Base-by-base conservation (phyloP, 64 coral and sea anemone species). In the Cladopsammia gracilis region DNA sequence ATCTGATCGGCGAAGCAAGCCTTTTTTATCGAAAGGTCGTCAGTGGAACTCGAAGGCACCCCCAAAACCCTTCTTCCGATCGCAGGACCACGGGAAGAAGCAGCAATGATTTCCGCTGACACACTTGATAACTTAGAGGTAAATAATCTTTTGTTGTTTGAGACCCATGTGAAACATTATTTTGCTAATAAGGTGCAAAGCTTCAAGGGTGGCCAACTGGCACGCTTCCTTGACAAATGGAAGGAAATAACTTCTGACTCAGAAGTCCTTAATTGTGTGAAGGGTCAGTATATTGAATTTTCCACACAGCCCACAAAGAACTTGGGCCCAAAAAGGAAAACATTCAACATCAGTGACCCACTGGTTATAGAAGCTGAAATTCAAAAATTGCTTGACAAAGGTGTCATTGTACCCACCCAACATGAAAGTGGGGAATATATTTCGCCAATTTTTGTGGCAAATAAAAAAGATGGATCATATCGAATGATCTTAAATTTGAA, bases 401-500 rank as follows among this genome's bases (percentile, higher is more conserved):
- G 72, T 52, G 87, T 77, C 15, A 59, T 89, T 75, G 45, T 77
- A 22, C 87, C 87, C 9, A 58, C 20, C 46, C 0, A 45, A 6
- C 72, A 89, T 77, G 87, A 77, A 77, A 48, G 22, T n/a, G n/a
- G n/a, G n/a, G n/a, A n/a, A n/a, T n/a, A n/a, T n/a, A n/a, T n/a
- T n/a, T n/a, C n/a, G n/a, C n/a, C n/a, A n/a, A n/a, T n/a, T n/a
- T n/a, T n/a, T n/a, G n/a, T n/a, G n/a, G n/a, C n/a, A n/a, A n/a
- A 58, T 12, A 77, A 89, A 89, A 89, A 89, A 60, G 71, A 89
- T 42, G 56, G 87, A 62, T 75, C 67, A 16, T 58, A 15, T 6
- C 18, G 86, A 88, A 58, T 74, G 48, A 88, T 88, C 18, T 23
- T 88, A 75, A 88, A 88, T 62, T 59, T 88, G 25, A 88, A 88